Evolutionary conservation across 1,140 invertebrate species (phyloP).

Genomic region (Limonius californicus): DNA sequence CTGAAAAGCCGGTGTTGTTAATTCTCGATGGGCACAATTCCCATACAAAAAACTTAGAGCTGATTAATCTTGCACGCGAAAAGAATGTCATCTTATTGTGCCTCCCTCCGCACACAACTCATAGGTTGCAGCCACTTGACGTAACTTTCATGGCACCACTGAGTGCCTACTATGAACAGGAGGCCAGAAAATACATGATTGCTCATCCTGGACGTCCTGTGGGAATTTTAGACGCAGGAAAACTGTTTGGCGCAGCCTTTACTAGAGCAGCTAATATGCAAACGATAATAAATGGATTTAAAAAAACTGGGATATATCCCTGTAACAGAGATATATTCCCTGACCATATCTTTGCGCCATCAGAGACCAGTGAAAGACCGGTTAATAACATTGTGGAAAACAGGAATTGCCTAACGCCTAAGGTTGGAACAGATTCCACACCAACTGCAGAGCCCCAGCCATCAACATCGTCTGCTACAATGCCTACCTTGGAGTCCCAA

Average conservation of each 20-base stretch:
- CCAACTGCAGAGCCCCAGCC: no score
- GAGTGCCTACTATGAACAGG: conserved; percentile 43
- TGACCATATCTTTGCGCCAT: no score
- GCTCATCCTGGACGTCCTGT: conserved; percentile 21
- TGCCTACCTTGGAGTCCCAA: no score
- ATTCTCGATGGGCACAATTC: conserved; percentile 31
- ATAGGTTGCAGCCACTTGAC: conserved; percentile 41
- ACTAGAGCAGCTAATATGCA: conserved; percentile 39
- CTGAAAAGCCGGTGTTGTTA: conserved; percentile 30
- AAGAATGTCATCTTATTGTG: conserved; percentile 33
- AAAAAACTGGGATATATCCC: no score
- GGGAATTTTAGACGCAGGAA: conserved; percentile 34
- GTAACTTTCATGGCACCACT: conserved; percentile 32
- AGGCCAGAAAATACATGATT: conserved; percentile 15
- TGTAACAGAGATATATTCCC: no score
- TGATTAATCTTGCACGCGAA: conserved; percentile 30
- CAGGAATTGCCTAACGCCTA: conserved; percentile 43
- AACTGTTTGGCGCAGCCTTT: conserved; percentile 40
- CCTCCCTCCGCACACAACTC: conserved; percentile 31
- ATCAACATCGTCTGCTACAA: no score
- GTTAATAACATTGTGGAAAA: conserved; percentile 41
- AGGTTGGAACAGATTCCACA: no score
- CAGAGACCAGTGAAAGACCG: no score
- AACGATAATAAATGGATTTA: no score
- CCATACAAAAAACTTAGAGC: conserved; percentile 35